A percentile compares a stretch with the other conserved stretches of the same genome.
These are phyloP conservation scores for Heliconius hewitsoni DNA, from an alignment of 1,140 invertebrate genomes.

Conservation along the genomic window DNA sequence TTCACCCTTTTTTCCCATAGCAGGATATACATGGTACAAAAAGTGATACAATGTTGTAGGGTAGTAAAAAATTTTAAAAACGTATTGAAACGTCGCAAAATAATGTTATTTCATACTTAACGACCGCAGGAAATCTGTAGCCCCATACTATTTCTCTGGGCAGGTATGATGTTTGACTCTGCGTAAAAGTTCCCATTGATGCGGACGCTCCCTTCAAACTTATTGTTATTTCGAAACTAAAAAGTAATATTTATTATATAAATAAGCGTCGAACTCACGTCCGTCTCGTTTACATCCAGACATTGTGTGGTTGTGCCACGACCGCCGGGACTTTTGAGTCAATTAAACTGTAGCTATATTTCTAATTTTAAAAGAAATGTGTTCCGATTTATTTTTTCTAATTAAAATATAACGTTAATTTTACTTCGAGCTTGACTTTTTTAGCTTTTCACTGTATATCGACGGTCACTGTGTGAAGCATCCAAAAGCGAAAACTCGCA, in stretches of 20 bases:
- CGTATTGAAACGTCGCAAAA: background rate
- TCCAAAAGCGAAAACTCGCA: too few relatives aligned
- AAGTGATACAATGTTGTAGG: too few relatives aligned
- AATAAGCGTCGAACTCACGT: background rate
- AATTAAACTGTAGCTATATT: too few relatives aligned
- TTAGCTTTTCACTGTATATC: too few relatives aligned
- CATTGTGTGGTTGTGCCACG: too few relatives aligned
- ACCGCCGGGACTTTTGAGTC: background rate
- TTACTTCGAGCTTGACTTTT: too few relatives aligned
- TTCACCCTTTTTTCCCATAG: too few relatives aligned
- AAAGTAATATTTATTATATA: background rate
- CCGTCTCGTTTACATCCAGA: background rate
- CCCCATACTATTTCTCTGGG: slow-evolving; percentile 93
- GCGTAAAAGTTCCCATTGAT: slow-evolving; percentile 88
- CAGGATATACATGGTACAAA: too few relatives aligned
- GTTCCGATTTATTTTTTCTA: too few relatives aligned
- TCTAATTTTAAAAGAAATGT: too few relatives aligned
- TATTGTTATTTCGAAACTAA: slow-evolving; percentile 80
- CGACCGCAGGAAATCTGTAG: slow-evolving; percentile 86
- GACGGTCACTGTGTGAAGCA: too few relatives aligned
- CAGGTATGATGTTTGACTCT: slow-evolving; percentile 90
- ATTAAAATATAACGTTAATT: too few relatives aligned
- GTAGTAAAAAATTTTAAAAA: background rate
- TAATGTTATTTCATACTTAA: slow-evolving; percentile 57
- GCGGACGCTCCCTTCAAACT: slow-evolving; percentile 92